A percentile compares a stretch with the other conserved stretches of the same genome.
Conservation (phyloP, 2,888 invertebrate genomes). For the Flabesymbios commensalis region DNA sequence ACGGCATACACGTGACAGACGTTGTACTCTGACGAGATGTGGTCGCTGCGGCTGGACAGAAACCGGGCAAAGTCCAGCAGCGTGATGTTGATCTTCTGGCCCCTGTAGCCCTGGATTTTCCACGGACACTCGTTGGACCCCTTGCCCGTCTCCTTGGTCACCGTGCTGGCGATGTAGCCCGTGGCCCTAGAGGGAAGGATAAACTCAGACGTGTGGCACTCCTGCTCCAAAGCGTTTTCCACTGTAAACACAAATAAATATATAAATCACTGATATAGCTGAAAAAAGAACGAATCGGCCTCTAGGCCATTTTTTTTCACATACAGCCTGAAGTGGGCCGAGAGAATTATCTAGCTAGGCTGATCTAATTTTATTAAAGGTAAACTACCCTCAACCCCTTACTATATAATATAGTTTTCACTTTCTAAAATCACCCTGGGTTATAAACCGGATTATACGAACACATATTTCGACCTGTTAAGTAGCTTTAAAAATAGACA, state of each 20-base stretch:
- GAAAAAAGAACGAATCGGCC: no score
- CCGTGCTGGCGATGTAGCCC: slow-evolving; percentile 15
- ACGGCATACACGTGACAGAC: slow-evolving; percentile 15
- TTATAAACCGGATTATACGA: no score
- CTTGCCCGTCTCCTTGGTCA: slow-evolving; percentile 4
- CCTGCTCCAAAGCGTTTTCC: neutral
- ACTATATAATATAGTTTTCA: no score
- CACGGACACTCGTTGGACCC: slow-evolving; percentile 21
- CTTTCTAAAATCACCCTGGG: no score
- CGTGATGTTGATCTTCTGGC: slow-evolving; percentile 6
- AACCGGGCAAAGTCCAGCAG: neutral
- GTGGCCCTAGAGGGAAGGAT: neutral
- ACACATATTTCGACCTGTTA: no score
- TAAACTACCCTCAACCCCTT: no score
- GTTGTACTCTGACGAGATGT: neutral
- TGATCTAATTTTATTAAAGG: no score
- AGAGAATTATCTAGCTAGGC: no score
- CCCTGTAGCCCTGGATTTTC: slow-evolving; percentile 17
- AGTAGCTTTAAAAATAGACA: no score
- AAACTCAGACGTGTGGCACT: neutral
- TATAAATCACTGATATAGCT: neutral
- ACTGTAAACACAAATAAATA: neutral
- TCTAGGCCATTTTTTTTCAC: no score
- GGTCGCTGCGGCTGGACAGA: neutral
- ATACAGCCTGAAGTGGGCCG: no score